These are phyloP conservation scores for Gobiocypris rarus DNA, from an alignment of 2,113 vertebrate species.

Conservation along the genomic window DNA sequence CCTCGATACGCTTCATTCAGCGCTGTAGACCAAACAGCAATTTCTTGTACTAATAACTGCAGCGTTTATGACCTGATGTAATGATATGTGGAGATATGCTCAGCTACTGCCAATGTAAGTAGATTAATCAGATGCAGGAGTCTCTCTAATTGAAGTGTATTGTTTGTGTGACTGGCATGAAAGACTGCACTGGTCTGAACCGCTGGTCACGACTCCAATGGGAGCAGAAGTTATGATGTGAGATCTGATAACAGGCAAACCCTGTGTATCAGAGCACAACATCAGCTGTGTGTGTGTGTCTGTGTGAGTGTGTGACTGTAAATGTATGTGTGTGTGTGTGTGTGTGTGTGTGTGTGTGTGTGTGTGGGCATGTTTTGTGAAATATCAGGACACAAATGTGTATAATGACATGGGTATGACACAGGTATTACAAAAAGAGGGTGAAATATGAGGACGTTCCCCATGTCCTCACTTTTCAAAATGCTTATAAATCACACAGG, in stretches of 20 bases:
- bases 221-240: not conserved
- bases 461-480: too few species aligned
- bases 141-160: constrained; percentile 53
- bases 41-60: constrained; percentile 66
- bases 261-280: not conserved
- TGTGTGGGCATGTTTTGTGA: too few species aligned
- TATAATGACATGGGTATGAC: too few species aligned
- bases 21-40: constrained; percentile 64
- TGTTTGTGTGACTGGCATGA: constrained; percentile 46
- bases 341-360: too few species aligned
- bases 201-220: not conserved
- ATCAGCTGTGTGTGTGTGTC: constrained; percentile 15
- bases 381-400: too few species aligned
- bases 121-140: constrained; percentile 70
- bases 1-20: constrained; percentile 65
- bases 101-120: constrained; percentile 67
- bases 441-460: too few species aligned
- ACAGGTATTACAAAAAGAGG: too few species aligned
- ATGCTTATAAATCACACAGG: too few species aligned
- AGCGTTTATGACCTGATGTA: constrained; percentile 61
- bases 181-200: constrained; percentile 35
- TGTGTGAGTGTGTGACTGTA: not conserved
- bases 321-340: too few species aligned
- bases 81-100: constrained; percentile 62
- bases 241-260: constrained; percentile 33